Evolutionary conservation across 2,113 vertebrate genomes (phyloP), one percentile per base, ranked within the genome.

Genomic region (Megaleporinus macrocephalus): DNA sequence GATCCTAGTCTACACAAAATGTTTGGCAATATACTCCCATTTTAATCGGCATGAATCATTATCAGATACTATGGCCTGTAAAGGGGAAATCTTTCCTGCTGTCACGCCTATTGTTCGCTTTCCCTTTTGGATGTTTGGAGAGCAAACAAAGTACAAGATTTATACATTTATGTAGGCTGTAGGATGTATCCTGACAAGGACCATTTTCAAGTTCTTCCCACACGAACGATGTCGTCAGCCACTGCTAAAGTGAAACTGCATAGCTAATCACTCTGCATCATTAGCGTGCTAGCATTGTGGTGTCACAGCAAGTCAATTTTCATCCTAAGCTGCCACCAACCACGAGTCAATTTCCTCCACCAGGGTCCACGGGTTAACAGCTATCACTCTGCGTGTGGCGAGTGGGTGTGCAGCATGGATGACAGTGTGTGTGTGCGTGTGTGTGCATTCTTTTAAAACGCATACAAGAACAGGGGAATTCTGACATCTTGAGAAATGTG

Each of bases 261-360:
- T 41, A 24, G 65, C 65, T 41, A 68, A 68, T 68, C 30, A 36
- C 57, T 73, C 49, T 61, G 74, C 44, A 29, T 82, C 15, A 61
- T 73, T 73, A 76, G 61, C 84, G n/a, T 70, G 20, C 66, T 81
- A 82, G 73, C 20, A 49, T 26, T 30, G 77, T 81, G 57, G 33
- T 76, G 74, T 84, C 55, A 66, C 71, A 66, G 3, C 41, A 13
- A 79, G 30, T 62, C 81, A 78, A 79, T 80, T 82, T 27, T 0
- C 18, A 75, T 70, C 73, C 73, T 16, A 41, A 6, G 53, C 30
- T n/a, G 53, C 36, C 76, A 79, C 76, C 84, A 80, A 79, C 79
- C 81, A 72, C 44, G 30, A 73, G 69, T 73, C 75, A 57, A 20
- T 12, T 72, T 70, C 33, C 12, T 44, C 13, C 33, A 44, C 3